These are phyloP conservation scores for Colius striatus DNA, from an alignment of 2,113 vertebrate species.

Conservation along the genomic window DNA sequence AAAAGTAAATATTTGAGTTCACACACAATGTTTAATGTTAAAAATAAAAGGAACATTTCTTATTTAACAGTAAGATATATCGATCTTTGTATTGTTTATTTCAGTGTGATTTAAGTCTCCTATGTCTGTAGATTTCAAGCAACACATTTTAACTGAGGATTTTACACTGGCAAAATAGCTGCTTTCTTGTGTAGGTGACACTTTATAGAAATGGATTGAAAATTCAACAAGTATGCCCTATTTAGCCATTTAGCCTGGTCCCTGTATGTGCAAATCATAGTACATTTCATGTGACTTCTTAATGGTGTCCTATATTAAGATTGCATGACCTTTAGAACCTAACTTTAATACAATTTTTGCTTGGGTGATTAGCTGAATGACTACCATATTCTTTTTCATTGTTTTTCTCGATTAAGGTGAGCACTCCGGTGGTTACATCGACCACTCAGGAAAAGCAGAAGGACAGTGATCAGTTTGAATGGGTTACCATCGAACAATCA, in stretches of 20 bases:
- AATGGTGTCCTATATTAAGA: not conserved
- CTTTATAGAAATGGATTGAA: not conserved
- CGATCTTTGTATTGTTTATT: not conserved
- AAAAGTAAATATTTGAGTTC: not conserved
- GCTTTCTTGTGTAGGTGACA: not conserved
- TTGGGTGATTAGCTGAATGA: not conserved
- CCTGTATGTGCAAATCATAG: not conserved
- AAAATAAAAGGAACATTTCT: not conserved
- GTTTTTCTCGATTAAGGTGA: constrained; percentile 83
- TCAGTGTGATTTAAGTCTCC: not conserved
- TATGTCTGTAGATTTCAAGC: not conserved
- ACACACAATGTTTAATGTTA: not conserved
- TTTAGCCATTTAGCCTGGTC: not conserved
- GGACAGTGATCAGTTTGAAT: constrained; percentile 98
- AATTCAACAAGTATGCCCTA: not conserved
- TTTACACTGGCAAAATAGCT: not conserved
- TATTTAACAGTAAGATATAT: not conserved
- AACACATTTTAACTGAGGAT: not conserved
- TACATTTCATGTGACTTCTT: not conserved
- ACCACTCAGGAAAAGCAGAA: constrained; percentile 95
- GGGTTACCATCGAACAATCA: constrained; percentile 98
- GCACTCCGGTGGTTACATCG: constrained; percentile 91
- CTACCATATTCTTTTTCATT: not conserved
- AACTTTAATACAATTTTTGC: not conserved
- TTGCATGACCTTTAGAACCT: not conserved